These are phyloP conservation scores for Ataeniobius toweri DNA, from an alignment of 2,797 vertebrate species.

Conservation along the genomic window DNA sequence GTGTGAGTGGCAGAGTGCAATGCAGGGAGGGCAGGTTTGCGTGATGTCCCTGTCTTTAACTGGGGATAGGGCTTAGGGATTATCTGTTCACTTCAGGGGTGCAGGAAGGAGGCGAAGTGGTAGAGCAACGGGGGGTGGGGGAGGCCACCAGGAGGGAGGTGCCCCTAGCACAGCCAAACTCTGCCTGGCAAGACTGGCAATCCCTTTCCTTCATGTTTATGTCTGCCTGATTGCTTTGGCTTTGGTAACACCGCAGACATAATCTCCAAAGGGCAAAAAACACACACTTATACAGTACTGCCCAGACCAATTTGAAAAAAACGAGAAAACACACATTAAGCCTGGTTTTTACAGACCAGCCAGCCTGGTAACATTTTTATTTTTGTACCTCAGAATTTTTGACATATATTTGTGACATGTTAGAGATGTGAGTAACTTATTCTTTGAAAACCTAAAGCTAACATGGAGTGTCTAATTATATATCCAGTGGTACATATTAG, in stretches of 20 bases:
- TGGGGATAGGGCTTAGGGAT: conserved; percentile 71
- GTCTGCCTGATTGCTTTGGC: conserved; percentile 61
- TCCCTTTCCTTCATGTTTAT: conserved; percentile 38
- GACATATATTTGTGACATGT: conserved; percentile 53
- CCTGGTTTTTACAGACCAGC: conserved; percentile 20
- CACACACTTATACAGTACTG: conserved; percentile 27
- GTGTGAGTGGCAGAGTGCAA: conserved; percentile 47
- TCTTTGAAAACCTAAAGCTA: conserved; percentile 39
- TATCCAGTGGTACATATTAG: neutral
- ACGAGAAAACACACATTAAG: conserved; percentile 13
- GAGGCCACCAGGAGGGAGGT: conserved; percentile 18
- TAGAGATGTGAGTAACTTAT: conserved; percentile 50
- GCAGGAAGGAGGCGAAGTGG: conserved; percentile 55
- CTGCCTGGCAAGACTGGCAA: conserved; percentile 48
- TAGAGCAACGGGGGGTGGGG: conserved; percentile 19
- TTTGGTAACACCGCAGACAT: conserved; percentile 49
- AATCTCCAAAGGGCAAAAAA: conserved; percentile 39
- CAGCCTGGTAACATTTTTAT: conserved; percentile 30
- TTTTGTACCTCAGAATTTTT: conserved; percentile 35
- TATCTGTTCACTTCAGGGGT: conserved; percentile 73
- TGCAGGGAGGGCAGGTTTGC: conserved; percentile 65
- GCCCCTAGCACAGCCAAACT: conserved; percentile 63
- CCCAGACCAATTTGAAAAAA: conserved; percentile 15
- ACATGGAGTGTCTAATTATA: neutral
- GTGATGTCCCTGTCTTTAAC: conserved; percentile 70